Percentiles rank a stretch among this genome's conserved stretches.
Conservation (phyloP, 2,113 vertebrate genomes). For the Camarhynchus parvulus region DNA sequence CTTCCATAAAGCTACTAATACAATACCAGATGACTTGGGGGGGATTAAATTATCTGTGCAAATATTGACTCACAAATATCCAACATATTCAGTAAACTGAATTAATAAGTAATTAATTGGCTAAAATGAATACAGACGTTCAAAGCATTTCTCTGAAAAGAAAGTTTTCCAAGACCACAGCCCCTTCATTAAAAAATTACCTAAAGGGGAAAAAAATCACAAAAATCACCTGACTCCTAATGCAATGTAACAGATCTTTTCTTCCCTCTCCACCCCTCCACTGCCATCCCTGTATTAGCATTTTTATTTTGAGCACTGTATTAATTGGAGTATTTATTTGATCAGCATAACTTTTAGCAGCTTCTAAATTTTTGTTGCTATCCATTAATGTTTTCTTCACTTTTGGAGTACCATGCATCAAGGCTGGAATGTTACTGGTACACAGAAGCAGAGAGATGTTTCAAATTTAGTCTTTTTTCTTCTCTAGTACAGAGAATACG, state of each 20-base stretch:
- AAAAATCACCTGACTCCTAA: background rate
- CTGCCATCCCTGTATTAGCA: background rate
- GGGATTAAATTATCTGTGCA: conserved; percentile 6
- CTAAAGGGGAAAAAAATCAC: background rate
- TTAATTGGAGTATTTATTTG: background rate
- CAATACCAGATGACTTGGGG: background rate
- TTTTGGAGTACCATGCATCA: background rate
- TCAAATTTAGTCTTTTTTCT: conserved; percentile 31
- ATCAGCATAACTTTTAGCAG: background rate
- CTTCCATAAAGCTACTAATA: background rate
- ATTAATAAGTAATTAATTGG: conserved; percentile 1
- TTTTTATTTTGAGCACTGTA: background rate
- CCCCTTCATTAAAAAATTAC: background rate
- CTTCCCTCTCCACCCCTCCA: background rate
- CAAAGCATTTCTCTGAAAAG: background rate
- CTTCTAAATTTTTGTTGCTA: background rate
- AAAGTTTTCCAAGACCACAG: background rate
- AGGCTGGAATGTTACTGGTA: background rate
- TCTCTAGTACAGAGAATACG: conserved; percentile 40
- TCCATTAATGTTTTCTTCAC: background rate
- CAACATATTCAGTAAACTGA: background rate
- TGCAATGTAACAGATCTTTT: background rate
- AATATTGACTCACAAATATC: conserved; percentile 39
- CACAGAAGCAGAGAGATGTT: background rate
- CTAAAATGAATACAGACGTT: background rate